phyloP scores from a whole-genome alignment of 2,888 invertebrate genomes.

The Drosophila colorata region DNA sequence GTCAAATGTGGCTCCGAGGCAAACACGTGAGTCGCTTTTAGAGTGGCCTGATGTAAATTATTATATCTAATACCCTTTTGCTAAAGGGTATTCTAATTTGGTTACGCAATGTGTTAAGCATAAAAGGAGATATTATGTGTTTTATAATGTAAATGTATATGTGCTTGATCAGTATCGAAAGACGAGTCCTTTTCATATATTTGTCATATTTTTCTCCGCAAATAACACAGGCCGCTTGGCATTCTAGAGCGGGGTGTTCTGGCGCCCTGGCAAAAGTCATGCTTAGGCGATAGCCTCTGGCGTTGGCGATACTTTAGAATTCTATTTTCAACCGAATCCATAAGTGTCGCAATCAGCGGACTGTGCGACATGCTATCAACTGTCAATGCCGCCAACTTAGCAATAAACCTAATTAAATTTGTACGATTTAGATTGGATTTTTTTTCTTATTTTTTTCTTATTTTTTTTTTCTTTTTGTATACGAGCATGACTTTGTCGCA shows the following conservation, averaged over 20 bases:
- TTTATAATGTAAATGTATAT: no score
- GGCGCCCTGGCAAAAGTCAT: constrained; percentile 58
- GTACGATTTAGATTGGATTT: constrained; percentile 32
- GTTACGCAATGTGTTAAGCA: no score
- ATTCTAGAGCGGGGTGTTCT: neutral
- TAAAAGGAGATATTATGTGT: no score
- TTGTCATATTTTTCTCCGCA: neutral
- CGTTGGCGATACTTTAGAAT: constrained; percentile 61
- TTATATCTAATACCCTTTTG: constrained; percentile 2
- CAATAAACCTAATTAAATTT: constrained; percentile 78
- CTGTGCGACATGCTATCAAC: constrained; percentile 61
- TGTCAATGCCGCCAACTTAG: constrained; percentile 78
- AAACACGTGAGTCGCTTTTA: constrained; percentile 70
- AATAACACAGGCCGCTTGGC: no score
- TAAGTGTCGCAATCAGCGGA: constrained; percentile 69
- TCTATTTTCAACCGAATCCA: constrained; percentile 61
- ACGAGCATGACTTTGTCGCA: constrained; percentile 7
- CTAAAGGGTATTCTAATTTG: neutral
- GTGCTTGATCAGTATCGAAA: no score
- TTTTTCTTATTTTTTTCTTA: neutral
- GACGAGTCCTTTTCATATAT: no score
- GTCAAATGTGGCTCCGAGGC: constrained; percentile 62
- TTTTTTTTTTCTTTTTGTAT: neutral
- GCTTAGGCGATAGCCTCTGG: constrained; percentile 67
- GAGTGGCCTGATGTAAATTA: constrained; percentile 12